Evolutionary conservation across 2,113 vertebrate genomes (phyloP).

Genomic region (Fregata magnificens): DNA sequence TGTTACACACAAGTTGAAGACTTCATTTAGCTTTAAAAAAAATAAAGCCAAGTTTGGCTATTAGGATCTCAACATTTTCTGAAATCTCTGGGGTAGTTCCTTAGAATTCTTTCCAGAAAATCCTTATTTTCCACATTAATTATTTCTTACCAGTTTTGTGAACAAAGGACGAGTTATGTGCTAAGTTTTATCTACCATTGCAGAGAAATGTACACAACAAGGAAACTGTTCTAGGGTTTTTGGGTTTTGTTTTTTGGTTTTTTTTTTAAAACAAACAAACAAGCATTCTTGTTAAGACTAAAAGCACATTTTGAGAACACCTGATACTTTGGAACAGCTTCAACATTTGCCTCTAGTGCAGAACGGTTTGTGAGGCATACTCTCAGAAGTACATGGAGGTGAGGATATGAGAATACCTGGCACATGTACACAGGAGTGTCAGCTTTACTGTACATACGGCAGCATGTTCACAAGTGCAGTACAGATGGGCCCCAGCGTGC

Average conservation of each 20-base stretch:
- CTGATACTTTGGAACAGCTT: neutral
- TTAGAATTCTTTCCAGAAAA: neutral
- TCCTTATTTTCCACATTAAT: neutral
- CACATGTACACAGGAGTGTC: neutral
- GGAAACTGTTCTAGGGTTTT: neutral
- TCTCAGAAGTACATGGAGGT: neutral
- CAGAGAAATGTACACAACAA: neutral
- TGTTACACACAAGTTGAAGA: neutral
- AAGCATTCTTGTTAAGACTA: neutral
- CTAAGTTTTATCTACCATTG: neutral
- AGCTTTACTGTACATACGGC: neutral
- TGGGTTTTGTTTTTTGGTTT: neutral
- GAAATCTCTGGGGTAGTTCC: neutral
- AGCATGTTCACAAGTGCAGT: neutral
- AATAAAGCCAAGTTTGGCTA: neutral
- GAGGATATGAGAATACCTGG: neutral
- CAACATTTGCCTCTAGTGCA: neutral
- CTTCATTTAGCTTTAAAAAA: neutral
- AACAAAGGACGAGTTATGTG: neutral
- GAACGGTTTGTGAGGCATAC: neutral
- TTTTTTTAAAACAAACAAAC: neutral
- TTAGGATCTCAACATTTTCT: neutral
- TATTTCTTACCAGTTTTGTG: neutral
- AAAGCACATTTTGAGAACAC: neutral
- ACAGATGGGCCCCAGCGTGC: fast-evolving